Conservation (phyloP, 2,888 invertebrate species). For the Amblyteles armatorius region DNA sequence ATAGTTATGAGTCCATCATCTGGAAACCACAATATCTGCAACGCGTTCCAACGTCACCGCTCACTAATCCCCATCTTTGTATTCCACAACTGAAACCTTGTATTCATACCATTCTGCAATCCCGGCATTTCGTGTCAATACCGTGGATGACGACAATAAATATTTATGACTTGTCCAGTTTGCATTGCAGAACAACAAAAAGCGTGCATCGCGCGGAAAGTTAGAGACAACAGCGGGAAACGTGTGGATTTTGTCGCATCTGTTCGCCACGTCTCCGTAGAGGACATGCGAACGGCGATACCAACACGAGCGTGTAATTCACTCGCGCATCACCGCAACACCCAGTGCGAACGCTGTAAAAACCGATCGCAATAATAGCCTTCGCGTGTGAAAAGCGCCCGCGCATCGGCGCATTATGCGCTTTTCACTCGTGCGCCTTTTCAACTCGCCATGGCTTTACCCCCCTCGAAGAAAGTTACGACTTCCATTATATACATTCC, state of each 20-base stretch:
- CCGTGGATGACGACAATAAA: too few relatives aligned
- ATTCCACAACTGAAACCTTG: not conserved
- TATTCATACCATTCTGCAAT: not conserved
- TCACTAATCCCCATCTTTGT: not conserved
- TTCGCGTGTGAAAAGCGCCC: constrained; percentile 52
- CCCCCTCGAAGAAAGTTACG: constrained; percentile 19
- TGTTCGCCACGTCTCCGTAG: constrained; percentile 9
- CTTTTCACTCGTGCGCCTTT: constrained; percentile 14
- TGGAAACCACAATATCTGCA: constrained; percentile 19
- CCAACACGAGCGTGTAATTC: constrained; percentile 24
- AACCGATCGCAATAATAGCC: constrained; percentile 50
- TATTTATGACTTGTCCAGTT: not conserved
- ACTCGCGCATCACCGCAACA: constrained; percentile 11
- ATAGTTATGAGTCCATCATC: not conserved
- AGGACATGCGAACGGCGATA: constrained; percentile 9
- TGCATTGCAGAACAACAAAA: not conserved
- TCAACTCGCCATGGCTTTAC: constrained; percentile 11
- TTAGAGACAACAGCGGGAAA: not conserved
- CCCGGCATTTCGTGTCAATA: too few relatives aligned
- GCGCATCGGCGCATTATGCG: constrained; percentile 24
- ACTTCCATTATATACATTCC: constrained; percentile 17
- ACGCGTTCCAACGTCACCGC: not conserved
- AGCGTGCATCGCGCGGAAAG: not conserved
- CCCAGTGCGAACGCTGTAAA: constrained; percentile 38
- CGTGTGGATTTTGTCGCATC: constrained; percentile 34